Conservation (phyloP, 23 tunicate genomes). For the Botrylloides violaceus region DNA sequence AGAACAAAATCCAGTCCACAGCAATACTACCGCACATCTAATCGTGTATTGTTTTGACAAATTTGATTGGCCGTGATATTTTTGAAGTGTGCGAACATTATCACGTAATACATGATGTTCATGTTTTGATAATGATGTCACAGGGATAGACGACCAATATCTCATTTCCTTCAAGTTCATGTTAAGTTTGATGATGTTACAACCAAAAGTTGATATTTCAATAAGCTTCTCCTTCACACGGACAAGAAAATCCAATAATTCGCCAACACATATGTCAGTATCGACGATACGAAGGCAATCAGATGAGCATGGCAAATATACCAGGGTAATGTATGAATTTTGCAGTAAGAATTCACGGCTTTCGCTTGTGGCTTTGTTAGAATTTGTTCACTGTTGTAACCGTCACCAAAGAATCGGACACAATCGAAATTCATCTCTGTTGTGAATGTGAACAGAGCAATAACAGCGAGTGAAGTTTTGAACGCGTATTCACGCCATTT, state of each 20-base stretch:
- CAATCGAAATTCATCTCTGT: not conserved
- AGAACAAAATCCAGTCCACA: not conserved
- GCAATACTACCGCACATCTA: not conserved
- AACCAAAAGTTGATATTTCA: not conserved
- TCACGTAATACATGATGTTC: not conserved
- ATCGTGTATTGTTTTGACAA: not conserved
- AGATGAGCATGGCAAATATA: not conserved
- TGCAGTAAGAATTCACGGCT: not conserved
- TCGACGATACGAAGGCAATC: not conserved
- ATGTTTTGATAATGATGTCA: not conserved
- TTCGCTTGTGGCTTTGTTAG: not conserved
- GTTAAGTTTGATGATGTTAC: not conserved
- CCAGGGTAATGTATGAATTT: not conserved
- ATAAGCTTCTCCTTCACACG: not conserved
- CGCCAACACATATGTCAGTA: not conserved
- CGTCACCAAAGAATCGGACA: not conserved
- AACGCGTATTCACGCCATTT: not conserved
- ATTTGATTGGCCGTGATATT: not conserved
- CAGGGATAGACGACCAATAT: not conserved
- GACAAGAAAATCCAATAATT: not conserved
- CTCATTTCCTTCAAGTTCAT: not conserved
- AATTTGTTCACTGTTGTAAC: not conserved
- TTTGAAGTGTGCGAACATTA: not conserved
- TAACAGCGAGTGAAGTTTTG: not conserved
- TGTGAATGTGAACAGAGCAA: not conserved